Base-by-base conservation (phyloP, 2,113 vertebrate genomes). In the Thymallus thymallus region DNA sequence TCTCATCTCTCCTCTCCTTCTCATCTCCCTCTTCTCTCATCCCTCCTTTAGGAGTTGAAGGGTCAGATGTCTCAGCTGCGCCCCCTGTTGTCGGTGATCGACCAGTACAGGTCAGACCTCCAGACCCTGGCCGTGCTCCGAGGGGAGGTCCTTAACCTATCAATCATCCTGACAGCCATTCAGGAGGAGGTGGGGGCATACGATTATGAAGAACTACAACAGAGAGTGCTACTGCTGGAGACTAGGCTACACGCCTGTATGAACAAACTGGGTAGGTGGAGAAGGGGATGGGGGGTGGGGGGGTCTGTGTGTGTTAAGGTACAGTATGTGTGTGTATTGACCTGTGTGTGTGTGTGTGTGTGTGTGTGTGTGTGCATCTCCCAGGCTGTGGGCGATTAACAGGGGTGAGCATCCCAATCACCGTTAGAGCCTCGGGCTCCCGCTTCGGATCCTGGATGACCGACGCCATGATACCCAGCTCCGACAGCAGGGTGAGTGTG, bases 371-470 rank as follows among this genome's bases (percentile, higher is more conserved):
- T 72, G 58, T 72, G 71, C 64, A 23, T 72, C n/a, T 73, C 0
- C 48, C 85, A 92, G 91, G 91, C 69, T 92, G 91, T 72, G 96
- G 96, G 20, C 96, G 95, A 71, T 13, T 98, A 90, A 98, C 97
- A 88, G 95, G 95, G 84, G 95, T 98, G 82, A 96, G 94, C 70
- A 94, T 91, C 72, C 96, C 96, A 2, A 87, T 96, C 85, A 97
- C 96, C 70, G 91, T 98, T 83, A 96, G 95, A 91, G 95, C 93
- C 64, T 97, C 96, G 0, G 96, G 96, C 83, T 97, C 96, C 35
- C 92, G 96, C 60, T 98, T 98, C 80, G 96, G 96, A 70, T 96
- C 95, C 84, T 98, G 96, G 96, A 98, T 97, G 96, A 97, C 94
- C 2, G 96, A 98, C 62, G 87, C 89, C 77, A 92, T 92, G 88